Evolutionary conservation across 2,888 invertebrate genomes (phyloP).

Genomic region (Alviniconcha strummeri): DNA sequence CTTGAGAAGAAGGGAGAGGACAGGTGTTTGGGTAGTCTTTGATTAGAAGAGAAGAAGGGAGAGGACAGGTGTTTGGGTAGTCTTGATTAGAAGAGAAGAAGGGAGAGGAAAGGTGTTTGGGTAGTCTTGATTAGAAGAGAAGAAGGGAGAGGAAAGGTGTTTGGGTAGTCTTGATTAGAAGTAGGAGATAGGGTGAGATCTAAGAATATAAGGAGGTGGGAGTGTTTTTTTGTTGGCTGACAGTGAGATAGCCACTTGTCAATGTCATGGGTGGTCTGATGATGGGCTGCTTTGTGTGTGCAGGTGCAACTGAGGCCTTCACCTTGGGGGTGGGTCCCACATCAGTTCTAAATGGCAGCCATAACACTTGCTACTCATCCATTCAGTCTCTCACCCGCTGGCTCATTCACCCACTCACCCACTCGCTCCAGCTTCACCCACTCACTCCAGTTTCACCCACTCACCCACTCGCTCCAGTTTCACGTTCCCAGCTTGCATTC

Average conservation of each 20-base stretch:
- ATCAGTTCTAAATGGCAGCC: slow-evolving; percentile 16
- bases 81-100: too few species aligned
- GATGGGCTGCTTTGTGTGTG: background rate
- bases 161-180: background rate
- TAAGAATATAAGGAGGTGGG: background rate
- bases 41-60: background rate
- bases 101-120: too few species aligned
- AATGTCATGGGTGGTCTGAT: background rate
- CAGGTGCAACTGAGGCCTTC: background rate
- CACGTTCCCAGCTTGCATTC: background rate
- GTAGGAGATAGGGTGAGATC: background rate
- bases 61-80: too few species aligned
- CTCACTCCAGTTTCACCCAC: too few species aligned
- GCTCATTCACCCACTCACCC: too few species aligned
- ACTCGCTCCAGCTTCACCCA: too few species aligned
- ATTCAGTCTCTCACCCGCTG: too few species aligned
- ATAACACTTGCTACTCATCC: slow-evolving; percentile 4
- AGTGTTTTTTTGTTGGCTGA: background rate
- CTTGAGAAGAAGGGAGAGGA: too few species aligned
- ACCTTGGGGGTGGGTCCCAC: background rate
- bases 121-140: background rate
- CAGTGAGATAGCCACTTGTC: too few species aligned
- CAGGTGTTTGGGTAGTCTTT: too few species aligned
- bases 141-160: background rate
- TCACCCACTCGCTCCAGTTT: background rate